Evolutionary conservation across 2,113 vertebrate species (phyloP).

Genomic region (Monopterus albus): DNA sequence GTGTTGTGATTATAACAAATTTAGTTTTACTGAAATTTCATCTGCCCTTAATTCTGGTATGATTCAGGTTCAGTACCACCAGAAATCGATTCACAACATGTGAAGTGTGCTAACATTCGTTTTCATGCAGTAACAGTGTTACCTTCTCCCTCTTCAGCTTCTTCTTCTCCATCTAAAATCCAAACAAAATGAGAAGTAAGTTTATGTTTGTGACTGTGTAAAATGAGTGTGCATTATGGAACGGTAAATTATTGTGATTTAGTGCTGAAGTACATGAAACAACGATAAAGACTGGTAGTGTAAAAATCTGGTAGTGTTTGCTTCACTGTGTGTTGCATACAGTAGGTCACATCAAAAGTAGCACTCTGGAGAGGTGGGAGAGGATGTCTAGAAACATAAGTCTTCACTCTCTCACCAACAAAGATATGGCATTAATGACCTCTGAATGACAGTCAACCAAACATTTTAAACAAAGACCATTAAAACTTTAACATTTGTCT

Average conservation of each 20-base stretch:
- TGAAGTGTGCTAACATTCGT: background rate
- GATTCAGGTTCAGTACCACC: background rate
- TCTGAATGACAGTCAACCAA: slow-evolving; percentile 7
- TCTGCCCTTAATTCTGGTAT: background rate
- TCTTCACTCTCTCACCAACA: background rate
- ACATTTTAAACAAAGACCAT: background rate
- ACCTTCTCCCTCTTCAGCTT: slow-evolving; percentile 72
- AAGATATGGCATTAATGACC: background rate
- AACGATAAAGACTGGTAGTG: background rate
- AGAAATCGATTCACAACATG: background rate
- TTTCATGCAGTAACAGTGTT: background rate
- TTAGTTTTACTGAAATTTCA: background rate
- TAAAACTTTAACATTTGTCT: background rate
- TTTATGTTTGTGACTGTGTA: background rate
- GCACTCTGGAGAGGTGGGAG: background rate
- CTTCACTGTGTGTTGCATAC: background rate
- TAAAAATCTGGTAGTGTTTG: background rate
- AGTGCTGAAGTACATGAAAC: background rate
- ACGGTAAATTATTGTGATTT: background rate
- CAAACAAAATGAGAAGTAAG: slow-evolving; percentile 2
- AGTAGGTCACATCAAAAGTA: too few species aligned
- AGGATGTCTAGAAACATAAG: background rate
- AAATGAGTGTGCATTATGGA: background rate
- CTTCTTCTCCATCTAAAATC: slow-evolving; percentile 69
- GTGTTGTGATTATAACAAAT: background rate